Percentiles rank a stretch among this genome's conserved stretches.
phyloP scores from a whole-genome alignment of 2,113 vertebrate species.

The Sardina pilchardus region DNA sequence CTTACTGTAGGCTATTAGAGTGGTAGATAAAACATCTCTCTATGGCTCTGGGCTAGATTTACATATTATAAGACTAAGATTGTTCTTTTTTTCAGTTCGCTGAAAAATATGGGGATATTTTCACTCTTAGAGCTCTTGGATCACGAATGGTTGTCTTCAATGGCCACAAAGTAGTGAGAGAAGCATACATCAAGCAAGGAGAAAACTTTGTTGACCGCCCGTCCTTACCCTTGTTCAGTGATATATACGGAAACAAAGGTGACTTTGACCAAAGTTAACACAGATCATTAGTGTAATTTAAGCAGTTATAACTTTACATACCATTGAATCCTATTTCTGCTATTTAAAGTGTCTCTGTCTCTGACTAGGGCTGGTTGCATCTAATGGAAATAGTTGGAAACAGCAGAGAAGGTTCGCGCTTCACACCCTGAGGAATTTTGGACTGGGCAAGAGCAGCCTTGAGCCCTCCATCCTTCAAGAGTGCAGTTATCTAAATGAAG shows the following conservation, averaged over 20 bases:
- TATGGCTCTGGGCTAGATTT: too few relatives aligned
- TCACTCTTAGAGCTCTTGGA: conserved; percentile 40
- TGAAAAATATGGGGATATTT: conserved; percentile 70
- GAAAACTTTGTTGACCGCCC: conserved; percentile 68
- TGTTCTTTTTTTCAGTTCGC: conserved; percentile 52
- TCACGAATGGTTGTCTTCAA: conserved; percentile 47
- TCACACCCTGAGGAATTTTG: conserved; percentile 77
- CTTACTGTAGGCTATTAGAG: too few relatives aligned
- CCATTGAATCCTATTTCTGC: too few relatives aligned
- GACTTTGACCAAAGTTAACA: not conserved
- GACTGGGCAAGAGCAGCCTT: conserved; percentile 72
- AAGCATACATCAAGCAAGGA: conserved; percentile 70
- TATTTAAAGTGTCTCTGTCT: not conserved
- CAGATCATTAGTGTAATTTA: not conserved
- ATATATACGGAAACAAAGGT: conserved; percentile 55
- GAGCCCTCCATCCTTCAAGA: conserved; percentile 79
- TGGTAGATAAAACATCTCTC: too few relatives aligned
- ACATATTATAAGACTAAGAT: too few relatives aligned
- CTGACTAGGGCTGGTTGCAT: conserved; percentile 61
- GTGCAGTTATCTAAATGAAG: conserved; percentile 60
- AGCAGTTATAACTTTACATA: too few relatives aligned
- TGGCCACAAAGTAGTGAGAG: conserved; percentile 70
- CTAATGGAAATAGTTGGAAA: conserved; percentile 69
- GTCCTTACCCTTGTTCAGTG: not conserved
- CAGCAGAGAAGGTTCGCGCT: conserved; percentile 76